Evolutionary conservation across 2,888 invertebrate genomes (phyloP), one percentile per base, ranked within the genome.

Genomic region (Operophtera brumata): DNA sequence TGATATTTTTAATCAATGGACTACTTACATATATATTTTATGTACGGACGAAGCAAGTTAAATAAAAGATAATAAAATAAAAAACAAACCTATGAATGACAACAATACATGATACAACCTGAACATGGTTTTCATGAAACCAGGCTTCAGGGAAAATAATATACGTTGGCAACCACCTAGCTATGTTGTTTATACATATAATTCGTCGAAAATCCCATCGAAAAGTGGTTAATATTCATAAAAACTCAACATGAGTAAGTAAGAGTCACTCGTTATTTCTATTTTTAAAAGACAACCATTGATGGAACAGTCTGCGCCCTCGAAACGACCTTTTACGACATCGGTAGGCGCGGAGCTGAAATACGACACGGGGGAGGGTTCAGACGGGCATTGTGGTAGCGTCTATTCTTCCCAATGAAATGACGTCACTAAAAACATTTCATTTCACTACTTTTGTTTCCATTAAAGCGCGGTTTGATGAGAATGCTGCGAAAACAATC

Each of bases 381-480:
- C 66, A 74, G 67, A 65, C 68, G 59, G 54, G 61, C 62, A 70
- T 73, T 75, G 77, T 69, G 75, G 72, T 65, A 47, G 25, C 59
- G 52, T 49, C 66, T 62, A 65, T 66, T 70, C 67, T 67, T 68
- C 56, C 60, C 57, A 64, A 66, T 69, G 54, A 66, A 65, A 69
- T 70, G 71, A 67, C 67, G 73, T 65, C 68, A 57, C 66, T 84
- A 82, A 86, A 85, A 84, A 84, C 80, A 79, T 84, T 86, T 84
- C 80, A 82, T 77, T 74, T 74, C 75, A 77, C 77, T 74, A 76
- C 78, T 82, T 78, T 81, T 84, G 80, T 84, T 84, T 80, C 80
- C 74, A 78, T 78, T 77, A 79, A 79, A 80, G 75, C 64, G 66
- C 67, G 70, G 74, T 73, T 74, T 39, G 53, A 59, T 44, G 51